Evolutionary conservation across 2,113 vertebrate species (phyloP), one percentile per base, ranked within the genome.

Genomic region (Eudyptes chrysolophus): DNA sequence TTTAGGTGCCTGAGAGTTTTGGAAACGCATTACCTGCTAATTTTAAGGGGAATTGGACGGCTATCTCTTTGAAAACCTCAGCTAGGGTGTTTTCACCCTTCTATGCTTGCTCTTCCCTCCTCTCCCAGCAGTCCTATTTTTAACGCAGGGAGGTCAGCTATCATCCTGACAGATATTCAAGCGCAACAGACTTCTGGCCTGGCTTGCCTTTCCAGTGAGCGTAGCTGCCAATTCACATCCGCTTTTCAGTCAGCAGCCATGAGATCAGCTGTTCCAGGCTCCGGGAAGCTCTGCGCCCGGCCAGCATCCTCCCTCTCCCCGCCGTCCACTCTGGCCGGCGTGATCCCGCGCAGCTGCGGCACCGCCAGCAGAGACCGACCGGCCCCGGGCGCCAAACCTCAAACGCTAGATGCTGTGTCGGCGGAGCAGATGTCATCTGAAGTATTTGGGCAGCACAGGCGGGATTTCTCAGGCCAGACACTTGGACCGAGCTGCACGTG

Each of bases 221-320:
- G 8, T 94, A 55, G 76, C 92, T 97, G 96, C 95, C 93, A 88
- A 75, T 93, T 97, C 94, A 82, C 96, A 94, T 90, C 84, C 65
- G 52, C 62, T 96, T 94, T 92, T 88, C 92, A 90, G 66, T 92
- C 92, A 88, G 95, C 91, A 96, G 76, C 66, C 71, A 66, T 91
- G 94, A 90, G 75, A 94, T 95, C 91, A 87, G 94, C 96, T 97
- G 93, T 90, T 93, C 94, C 81, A 81, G 86, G 75, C 89, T 92
- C 89, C 49, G 52, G 72, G 72, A 93, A 62, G 55, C 62, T 81
- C 84, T 49, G 51, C 8, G 5, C 66, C 82, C 15, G 4, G 89
- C 94, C 95, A 87, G 87, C 92, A 87, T 68, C 71, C 92, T 82
- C 90, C 80, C 71, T 86, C 68, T 96, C 86, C 49, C 49, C 30